A percentile compares a stretch with the other conserved stretches of the same genome.
These are phyloP conservation scores for Vanessa cardui DNA, from an alignment of 2,888 invertebrate species.

Conservation along the genomic window DNA sequence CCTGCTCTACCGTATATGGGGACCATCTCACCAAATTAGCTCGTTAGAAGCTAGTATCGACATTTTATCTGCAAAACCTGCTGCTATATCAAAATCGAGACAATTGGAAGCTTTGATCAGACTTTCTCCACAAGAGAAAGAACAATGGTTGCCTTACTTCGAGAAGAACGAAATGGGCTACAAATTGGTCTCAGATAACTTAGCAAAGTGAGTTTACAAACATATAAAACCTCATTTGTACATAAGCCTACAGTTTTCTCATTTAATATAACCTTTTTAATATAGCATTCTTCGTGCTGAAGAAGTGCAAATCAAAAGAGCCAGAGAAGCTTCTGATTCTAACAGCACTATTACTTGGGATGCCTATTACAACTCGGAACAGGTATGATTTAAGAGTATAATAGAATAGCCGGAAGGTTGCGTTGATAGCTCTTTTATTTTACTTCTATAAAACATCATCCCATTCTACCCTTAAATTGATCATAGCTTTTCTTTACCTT, in stretches of 20 bases:
- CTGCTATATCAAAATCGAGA: conserved; percentile 52
- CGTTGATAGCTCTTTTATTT: too few species aligned
- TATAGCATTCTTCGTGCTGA: conserved; percentile 68
- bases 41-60: conserved; percentile 60
- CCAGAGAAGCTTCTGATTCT: conserved; percentile 50
- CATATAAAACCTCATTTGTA: neutral
- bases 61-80: conserved; percentile 59
- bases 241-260: neutral
- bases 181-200: conserved; percentile 62
- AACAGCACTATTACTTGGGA: conserved; percentile 65
- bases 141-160: conserved; percentile 66
- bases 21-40: conserved; percentile 53
- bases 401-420: too few species aligned
- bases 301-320: conserved; percentile 53
- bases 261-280: conserved; percentile 31
- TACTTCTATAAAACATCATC: neutral
- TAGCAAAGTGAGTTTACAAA: conserved; percentile 61
- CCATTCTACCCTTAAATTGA: too few species aligned
- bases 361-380: conserved; percentile 54
- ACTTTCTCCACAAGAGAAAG: conserved; percentile 61
- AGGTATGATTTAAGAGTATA: conserved; percentile 22
- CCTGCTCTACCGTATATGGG: conserved; percentile 63
- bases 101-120: conserved; percentile 64
- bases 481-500: too few species aligned
- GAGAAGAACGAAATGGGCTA: conserved; percentile 55